These are phyloP conservation scores for Onychomys arenicola DNA, from an alignment of 2,797 vertebrate species.

Conservation along the genomic window DNA sequence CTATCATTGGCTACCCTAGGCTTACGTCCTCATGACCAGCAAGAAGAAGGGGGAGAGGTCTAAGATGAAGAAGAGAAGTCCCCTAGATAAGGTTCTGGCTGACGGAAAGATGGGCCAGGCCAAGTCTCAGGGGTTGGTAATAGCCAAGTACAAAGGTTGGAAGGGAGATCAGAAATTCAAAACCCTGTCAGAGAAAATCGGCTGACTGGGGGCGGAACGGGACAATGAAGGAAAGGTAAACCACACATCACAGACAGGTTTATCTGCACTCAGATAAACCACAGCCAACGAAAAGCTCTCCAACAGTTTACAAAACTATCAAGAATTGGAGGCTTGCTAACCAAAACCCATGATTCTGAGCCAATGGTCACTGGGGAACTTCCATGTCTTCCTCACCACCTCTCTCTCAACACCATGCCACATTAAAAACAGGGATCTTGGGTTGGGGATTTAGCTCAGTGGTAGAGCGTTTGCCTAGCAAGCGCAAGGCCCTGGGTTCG, in stretches of 20 bases:
- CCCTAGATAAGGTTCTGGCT: not conserved
- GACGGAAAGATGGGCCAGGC: not conserved
- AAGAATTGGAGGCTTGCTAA: conserved; percentile 4
- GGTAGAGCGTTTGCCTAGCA: no score
- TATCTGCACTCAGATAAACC: conserved; percentile 38
- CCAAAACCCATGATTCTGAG: conserved; percentile 34
- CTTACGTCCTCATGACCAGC: not conserved
- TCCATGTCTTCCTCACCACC: not conserved
- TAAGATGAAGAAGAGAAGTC: not conserved
- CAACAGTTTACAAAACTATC: conserved; percentile 36
- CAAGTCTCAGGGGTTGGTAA: not conserved
- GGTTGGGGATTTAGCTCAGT: no score
- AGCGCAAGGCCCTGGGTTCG: no score
- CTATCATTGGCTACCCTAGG: not conserved
- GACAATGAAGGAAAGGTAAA: not conserved
- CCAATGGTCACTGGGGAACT: not conserved
- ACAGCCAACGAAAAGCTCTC: not conserved
- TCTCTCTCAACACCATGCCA: not conserved
- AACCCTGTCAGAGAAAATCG: not conserved
- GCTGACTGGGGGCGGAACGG: not conserved
- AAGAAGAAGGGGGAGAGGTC: not conserved
- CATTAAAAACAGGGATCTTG: not conserved
- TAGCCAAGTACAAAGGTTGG: not conserved
- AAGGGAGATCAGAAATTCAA: conserved; percentile 31
- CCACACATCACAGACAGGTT: conserved; percentile 2